Base-by-base conservation (phyloP, 2,888 invertebrate species). In the Polyommatus icarus region DNA sequence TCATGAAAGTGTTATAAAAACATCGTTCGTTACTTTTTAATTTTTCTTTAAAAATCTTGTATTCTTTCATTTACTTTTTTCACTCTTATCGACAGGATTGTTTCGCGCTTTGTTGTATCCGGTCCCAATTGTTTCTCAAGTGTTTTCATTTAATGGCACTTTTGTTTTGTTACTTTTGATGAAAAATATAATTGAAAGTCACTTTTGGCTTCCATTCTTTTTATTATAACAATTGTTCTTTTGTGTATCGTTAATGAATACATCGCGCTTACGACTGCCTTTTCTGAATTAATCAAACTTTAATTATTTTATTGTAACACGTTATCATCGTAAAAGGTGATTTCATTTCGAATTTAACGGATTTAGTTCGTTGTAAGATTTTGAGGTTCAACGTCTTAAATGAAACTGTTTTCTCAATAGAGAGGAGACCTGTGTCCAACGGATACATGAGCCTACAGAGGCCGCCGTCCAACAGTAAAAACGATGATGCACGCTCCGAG, bases 371-470 rank as follows among this genome's bases (percentile, higher is more conserved):
- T 59, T n/a, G 8, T 59, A n/a, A 20, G 20, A 59, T 61, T 61
- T 24, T 29, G 12, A 24, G 12, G 4, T 10, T 61, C 2, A n/a
- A 20, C 10, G 10, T 15, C 67, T 67, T 10, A 61, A 18, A 76
- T 71, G 8, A 29, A 5, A 4, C 57, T 54, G 6, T 32, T 54
- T 50, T 29, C 50, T 61, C 46, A 71, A 6, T 83, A 94, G 94
- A 94, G 80, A 87, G 94, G 57, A 89, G 93, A 86, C 94, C 94
- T 0, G 91, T 94, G 7, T 91, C 92, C 18, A 94, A 94, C 79
- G 94, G 94, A 36, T 94, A 94, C 85, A 94, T 94, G 94, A 94
- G 94, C 81, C 87, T 94, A 20, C 94, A 94, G 81, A 87, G 94
- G 67, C 94, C 94, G 32, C 87, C 89, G 7, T 88, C 93, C 18